Evolutionary conservation across 2,797 vertebrate species (phyloP), one percentile per base, ranked within the genome.

Genomic region (Coccyzus lansbergi): DNA sequence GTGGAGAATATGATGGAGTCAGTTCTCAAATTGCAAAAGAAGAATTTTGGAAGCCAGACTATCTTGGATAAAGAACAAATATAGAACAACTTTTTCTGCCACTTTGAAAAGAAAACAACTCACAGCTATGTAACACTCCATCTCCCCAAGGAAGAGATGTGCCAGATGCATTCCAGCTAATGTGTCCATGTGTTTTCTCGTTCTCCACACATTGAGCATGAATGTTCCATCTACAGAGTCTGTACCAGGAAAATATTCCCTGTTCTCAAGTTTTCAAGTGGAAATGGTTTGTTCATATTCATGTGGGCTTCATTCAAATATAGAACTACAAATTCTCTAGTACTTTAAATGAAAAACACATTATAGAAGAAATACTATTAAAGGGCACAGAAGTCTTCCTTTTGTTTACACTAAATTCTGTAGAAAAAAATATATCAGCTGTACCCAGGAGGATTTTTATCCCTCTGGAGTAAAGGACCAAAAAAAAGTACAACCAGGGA

Each of bases 161-260:
- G 84, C 87, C 96, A 96, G 83, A 89, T 92, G 46, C 84, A 91
- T 93, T 96, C 85, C 95, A 95, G 87, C 67, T 77, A 89, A 71
- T 2, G 20, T 4, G 24, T 84, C 86, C 95, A 91, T 48, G 75
- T 92, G 92, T 92, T 80, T 87, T 80, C 68, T 95, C 86, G 83
- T 90, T 91, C 91, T 91, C 69, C 79, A 92, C 0, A 0, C 79
- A 89, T 60, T 72, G 84, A 92, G 76, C 58, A 69, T 15, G 26
- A 93, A 83, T 78, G 74, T 94, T 93, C 79, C 92, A 80, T 92
- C 84, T 75, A 38, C 56, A 70, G 34, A 86, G 53, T 9, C 18
- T 46, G 71, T 20, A 63, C 22, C 58, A 49, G 49, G 62, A 93
- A 95, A 95, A 89, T 49, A 91, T 19, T 75, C 62, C 65, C 71